These are phyloP conservation scores for Mesocentrotus franciscanus DNA, from an alignment of 53 echinoderm and acorn worm species.

Conservation along the genomic window DNA sequence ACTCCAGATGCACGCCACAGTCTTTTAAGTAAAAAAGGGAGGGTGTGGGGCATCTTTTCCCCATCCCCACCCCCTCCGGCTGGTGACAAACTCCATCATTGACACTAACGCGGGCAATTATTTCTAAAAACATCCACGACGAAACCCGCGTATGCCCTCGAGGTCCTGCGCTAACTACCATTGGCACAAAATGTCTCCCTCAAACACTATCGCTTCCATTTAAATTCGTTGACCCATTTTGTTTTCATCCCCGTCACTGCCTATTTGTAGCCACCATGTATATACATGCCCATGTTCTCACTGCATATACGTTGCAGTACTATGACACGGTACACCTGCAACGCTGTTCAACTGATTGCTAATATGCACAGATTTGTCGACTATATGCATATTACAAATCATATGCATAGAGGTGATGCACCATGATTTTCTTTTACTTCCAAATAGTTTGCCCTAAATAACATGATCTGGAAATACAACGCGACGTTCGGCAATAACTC, in stretches of 20 bases:
- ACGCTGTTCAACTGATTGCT: neutral
- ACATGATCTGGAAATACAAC: constrained; percentile 19
- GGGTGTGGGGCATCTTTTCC: too few relatives aligned
- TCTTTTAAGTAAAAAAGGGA: too few relatives aligned
- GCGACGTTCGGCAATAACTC: neutral
- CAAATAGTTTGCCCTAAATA: constrained; percentile 39
- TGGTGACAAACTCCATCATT: constrained; percentile 10
- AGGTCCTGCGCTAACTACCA: neutral
- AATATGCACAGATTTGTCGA: neutral
- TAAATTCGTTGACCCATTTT: constrained; percentile 48
- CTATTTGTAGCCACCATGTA: neutral
- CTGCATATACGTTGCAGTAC: neutral
- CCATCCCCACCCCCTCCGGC: neutral
- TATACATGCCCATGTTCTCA: neutral
- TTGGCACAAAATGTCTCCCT: constrained; percentile 1
- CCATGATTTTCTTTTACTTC: neutral
- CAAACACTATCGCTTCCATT: constrained; percentile 42
- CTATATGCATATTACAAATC: neutral
- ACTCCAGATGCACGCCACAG: too few relatives aligned
- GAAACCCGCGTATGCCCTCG: neutral
- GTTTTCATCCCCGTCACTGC: neutral
- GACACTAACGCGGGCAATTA: constrained; percentile 44
- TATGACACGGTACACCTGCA: neutral
- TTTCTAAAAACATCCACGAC: neutral
- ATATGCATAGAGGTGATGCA: neutral